Evolutionary conservation across 2,888 invertebrate genomes (phyloP).

Genomic region (Suillia variegata): DNA sequence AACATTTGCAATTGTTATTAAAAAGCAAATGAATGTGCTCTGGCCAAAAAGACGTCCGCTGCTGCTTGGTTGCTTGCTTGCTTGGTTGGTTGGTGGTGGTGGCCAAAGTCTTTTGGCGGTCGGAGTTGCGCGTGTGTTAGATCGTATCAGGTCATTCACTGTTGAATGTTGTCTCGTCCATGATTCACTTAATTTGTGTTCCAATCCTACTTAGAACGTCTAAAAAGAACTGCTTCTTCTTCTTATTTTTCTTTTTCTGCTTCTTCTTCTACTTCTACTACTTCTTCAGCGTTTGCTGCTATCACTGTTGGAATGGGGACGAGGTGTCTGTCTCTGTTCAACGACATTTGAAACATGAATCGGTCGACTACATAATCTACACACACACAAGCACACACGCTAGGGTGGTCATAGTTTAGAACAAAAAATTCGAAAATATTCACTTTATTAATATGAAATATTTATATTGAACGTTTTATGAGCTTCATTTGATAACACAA

Average conservation of each 20-base stretch:
- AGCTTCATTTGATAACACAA: no score
- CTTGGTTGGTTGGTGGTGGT: no score
- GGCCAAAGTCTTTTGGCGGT: no score
- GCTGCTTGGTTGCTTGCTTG: no score
- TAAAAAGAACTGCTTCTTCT: no score
- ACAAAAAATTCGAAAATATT: no score
- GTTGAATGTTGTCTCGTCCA: constrained; percentile 52
- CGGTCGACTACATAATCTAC: constrained; percentile 11
- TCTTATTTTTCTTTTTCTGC: no score
- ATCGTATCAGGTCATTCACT: constrained; percentile 59
- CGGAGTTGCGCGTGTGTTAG: constrained; percentile 50
- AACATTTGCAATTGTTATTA: neutral
- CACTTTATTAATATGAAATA: no score
- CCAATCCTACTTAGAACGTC: constrained; percentile 29
- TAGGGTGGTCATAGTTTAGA: no score
- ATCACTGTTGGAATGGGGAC: constrained; percentile 26
- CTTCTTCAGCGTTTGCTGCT: constrained; percentile 16
- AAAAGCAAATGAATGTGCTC: neutral
- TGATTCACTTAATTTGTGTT: constrained; percentile 35
- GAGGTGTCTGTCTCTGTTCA: constrained; percentile 47
- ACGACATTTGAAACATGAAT: constrained; percentile 39
- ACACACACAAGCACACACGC: constrained; percentile 15
- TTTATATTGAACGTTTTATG: no score
- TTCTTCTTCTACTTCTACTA: no score
- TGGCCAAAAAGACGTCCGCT: no score